Conservation (phyloP, 2,797 vertebrate genomes). For the Sternotherus odoratus region DNA sequence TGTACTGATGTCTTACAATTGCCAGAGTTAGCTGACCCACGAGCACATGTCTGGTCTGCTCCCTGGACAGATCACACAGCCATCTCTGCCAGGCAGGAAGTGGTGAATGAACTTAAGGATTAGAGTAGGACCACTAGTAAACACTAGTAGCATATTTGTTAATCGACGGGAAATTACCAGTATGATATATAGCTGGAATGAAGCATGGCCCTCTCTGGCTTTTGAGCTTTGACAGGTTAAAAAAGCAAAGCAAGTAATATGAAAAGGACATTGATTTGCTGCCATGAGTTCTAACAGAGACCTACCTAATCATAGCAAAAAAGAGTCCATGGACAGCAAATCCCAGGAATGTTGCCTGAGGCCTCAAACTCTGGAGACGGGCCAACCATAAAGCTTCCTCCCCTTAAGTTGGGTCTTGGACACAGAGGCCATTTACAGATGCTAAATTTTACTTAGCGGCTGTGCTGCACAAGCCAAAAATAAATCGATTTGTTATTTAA, state of each 20-base stretch:
- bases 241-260: slow-evolving; percentile 64
- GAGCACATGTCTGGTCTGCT: slow-evolving; percentile 33
- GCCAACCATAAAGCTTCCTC: slow-evolving; percentile 50
- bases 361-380: slow-evolving; percentile 66
- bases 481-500: slow-evolving; percentile 69
- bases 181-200: slow-evolving; percentile 49
- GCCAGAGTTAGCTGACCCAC: slow-evolving; percentile 60
- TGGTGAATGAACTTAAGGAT: slow-evolving; percentile 43
- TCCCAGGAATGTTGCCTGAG: slow-evolving; percentile 68
- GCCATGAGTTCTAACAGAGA: slow-evolving; percentile 57
- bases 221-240: slow-evolving; percentile 64
- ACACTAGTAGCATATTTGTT: slow-evolving; percentile 53
- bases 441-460: slow-evolving; percentile 62
- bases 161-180: slow-evolving; percentile 63
- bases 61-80: slow-evolving; percentile 24
- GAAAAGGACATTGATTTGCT: slow-evolving; percentile 68
- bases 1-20: slow-evolving; percentile 30
- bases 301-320: slow-evolving; percentile 60
- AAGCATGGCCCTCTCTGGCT: slow-evolving; percentile 40
- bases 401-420: slow-evolving; percentile 46
- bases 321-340: slow-evolving; percentile 43
- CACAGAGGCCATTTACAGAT: slow-evolving; percentile 57
- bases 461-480: slow-evolving; percentile 59
- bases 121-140: slow-evolving; percentile 60
- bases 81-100: slow-evolving; percentile 56